These are phyloP conservation scores for Cloeon dipterum DNA, from an alignment of 2,888 invertebrate species.

Conservation along the genomic window DNA sequence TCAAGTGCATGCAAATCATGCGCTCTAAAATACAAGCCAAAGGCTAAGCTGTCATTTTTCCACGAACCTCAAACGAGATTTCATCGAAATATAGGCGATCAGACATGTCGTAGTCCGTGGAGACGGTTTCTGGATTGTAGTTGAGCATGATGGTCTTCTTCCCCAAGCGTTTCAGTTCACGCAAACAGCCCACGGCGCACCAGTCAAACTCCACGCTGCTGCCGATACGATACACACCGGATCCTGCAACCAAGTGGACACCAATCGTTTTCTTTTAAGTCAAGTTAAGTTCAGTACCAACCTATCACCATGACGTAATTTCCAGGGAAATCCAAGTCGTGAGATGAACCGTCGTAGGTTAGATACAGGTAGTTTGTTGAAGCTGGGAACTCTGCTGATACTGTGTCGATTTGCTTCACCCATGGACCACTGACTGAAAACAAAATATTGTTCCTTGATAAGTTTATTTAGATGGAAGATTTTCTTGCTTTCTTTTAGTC, in stretches of 20 bases:
- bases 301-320: constrained; percentile 74
- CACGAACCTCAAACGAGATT: constrained; percentile 81
- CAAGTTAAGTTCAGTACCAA: constrained; percentile 9
- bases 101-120: constrained; percentile 99
- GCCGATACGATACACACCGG: constrained; percentile 93
- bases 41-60: too few relatives aligned
- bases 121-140: constrained; percentile 98
- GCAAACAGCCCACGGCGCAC: constrained; percentile 92
- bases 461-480: too few relatives aligned
- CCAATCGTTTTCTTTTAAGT: constrained; percentile 15
- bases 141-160: constrained; percentile 94
- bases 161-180: constrained; percentile 68
- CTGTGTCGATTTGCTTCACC: constrained; percentile 96
- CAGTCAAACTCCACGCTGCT: constrained; percentile 99
- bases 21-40: too few relatives aligned
- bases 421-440: constrained; percentile 49
- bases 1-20: too few relatives aligned
- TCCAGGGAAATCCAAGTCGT: constrained; percentile 64
- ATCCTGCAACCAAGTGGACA: constrained; percentile 21
- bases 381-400: constrained; percentile 99
- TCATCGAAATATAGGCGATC: constrained; percentile 97
- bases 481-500: too few relatives aligned
- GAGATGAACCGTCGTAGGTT: constrained; percentile 73
- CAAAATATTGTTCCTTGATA: too few relatives aligned
- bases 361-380: constrained; percentile 95